A percentile compares a stretch with the other conserved stretches of the same genome.
These are phyloP conservation scores for Leptopilina boulardi DNA, from an alignment of 1,140 invertebrate species.

Conservation along the genomic window DNA sequence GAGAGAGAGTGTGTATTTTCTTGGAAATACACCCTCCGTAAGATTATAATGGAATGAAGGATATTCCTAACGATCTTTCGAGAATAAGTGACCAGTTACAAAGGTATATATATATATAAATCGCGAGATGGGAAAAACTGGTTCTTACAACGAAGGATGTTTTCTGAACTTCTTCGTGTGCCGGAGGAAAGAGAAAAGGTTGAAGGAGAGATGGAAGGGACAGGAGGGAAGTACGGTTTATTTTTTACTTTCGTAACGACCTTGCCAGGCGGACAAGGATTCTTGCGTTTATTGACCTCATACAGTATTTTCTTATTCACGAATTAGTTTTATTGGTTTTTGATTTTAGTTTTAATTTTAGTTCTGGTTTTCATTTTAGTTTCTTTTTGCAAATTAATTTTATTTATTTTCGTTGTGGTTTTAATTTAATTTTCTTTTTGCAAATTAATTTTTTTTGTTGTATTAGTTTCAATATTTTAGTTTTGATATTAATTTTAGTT, in stretches of 20 bases:
- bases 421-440: no score
- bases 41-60: conserved; percentile 36
- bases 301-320: no score
- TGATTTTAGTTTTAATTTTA: no score
- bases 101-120: not conserved
- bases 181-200: conserved; percentile 10
- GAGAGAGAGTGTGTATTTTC: not conserved
- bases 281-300: conserved; percentile 60
- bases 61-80: conserved; percentile 48
- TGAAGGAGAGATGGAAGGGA: conserved; percentile 6
- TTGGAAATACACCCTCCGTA: not conserved
- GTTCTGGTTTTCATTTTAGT: no score
- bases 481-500: no score
- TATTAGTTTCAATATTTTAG: no score
- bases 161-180: not conserved
- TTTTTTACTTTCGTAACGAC: conserved; percentile 65
- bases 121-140: conserved; percentile 13
- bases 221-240: conserved; percentile 48
- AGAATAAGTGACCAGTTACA: not conserved
- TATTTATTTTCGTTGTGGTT: no score
- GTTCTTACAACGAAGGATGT: conserved; percentile 23
- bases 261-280: conserved; percentile 67
- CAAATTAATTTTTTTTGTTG: no score
- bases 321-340: no score
- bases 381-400: no score